A percentile compares a stretch with the other conserved stretches of the same genome.
phyloP scores from a whole-genome alignment of 2,113 vertebrate genomes.

The Thalassarche chlororhynchos region DNA sequence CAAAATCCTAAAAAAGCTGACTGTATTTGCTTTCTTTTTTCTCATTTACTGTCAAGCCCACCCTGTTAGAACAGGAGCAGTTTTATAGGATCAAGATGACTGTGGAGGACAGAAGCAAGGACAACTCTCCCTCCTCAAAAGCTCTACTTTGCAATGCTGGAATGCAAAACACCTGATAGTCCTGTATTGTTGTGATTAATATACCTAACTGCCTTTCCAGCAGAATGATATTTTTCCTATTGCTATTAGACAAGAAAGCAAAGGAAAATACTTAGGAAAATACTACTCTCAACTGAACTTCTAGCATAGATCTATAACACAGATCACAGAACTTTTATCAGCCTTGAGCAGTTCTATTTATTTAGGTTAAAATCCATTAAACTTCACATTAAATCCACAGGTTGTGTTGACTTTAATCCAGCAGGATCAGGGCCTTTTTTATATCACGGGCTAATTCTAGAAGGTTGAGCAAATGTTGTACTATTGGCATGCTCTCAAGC shows the following conservation, averaged over 20 bases:
- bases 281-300: neutral
- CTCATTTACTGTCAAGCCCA: neutral
- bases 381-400: neutral
- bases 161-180: neutral
- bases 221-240: neutral
- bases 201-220: neutral
- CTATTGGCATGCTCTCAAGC: neutral
- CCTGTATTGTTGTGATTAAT: neutral
- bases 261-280: neutral
- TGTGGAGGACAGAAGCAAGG: neutral
- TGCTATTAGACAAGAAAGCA: neutral
- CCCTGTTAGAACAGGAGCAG: neutral
- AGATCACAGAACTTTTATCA: neutral
- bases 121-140: neutral
- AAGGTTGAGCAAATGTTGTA: neutral
- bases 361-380: slow-evolving; percentile 20
- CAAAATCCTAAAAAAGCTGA: slow-evolving; percentile 1
- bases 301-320: neutral
- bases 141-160: neutral
- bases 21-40: slow-evolving; percentile 11
- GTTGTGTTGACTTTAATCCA: neutral
- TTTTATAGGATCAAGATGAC: neutral
- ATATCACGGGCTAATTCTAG: neutral
- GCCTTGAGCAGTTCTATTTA: neutral
- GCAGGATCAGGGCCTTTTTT: neutral